These are phyloP conservation scores for Paracentrotus lividus DNA, from an alignment of 53 echinoderm and acorn worm genomes.

Conservation along the genomic window DNA sequence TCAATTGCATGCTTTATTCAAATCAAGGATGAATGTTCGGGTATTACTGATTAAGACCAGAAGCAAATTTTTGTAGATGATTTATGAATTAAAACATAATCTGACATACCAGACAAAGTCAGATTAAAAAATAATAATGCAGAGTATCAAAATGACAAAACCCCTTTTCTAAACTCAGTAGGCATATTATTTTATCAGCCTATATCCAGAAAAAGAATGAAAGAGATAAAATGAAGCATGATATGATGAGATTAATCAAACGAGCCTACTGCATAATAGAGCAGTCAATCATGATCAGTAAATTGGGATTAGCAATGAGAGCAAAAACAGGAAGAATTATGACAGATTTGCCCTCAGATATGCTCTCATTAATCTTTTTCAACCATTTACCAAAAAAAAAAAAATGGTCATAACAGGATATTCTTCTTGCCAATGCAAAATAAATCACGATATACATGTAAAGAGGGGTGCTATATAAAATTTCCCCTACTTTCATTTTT, in stretches of 20 bases:
- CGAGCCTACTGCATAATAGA: not conserved
- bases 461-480: not conserved
- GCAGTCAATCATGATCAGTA: not conserved
- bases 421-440: not conserved
- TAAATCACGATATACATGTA: not conserved
- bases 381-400: slow-evolving; percentile 1
- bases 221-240: not conserved
- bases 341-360: slow-evolving; percentile 33
- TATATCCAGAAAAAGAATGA: not conserved
- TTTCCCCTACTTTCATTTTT: not conserved
- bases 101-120: too few species aligned
- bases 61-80: too few species aligned
- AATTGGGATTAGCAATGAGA: slow-evolving; percentile 7
- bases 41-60: too few species aligned
- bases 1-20: too few species aligned
- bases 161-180: not conserved
- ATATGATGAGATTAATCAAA: not conserved
- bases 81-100: too few species aligned
- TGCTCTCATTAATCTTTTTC: slow-evolving; percentile 29
- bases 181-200: not conserved
- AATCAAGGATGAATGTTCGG: too few species aligned
- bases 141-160: too few species aligned
- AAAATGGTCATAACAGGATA: slow-evolving; percentile 34
- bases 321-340: slow-evolving; percentile 45
- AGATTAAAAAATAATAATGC: too few species aligned